A percentile compares a stretch with the other conserved stretches of the same genome.
These are phyloP conservation scores for Saccopteryx leptura DNA, from an alignment of 2,113 vertebrate genomes.

Conservation along the genomic window DNA sequence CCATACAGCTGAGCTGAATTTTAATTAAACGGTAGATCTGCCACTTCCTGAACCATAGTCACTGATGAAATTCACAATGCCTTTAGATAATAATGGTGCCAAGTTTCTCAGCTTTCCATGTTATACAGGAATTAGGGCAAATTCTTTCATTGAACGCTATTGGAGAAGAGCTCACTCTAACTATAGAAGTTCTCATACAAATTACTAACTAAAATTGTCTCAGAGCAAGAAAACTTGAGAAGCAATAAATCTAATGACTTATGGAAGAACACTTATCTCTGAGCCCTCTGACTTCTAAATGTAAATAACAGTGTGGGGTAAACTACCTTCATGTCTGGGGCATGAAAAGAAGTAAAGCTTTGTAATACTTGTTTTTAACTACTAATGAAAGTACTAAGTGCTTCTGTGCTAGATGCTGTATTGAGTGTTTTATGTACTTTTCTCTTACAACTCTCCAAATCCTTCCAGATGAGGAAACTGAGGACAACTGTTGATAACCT, in stretches of 20 bases:
- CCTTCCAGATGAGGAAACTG: slow-evolving; percentile 28
- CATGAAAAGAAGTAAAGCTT: background rate
- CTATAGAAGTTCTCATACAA: background rate
- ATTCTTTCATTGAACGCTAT: background rate
- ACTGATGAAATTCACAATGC: background rate
- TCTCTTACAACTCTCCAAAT: slow-evolving; percentile 29
- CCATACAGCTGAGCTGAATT: background rate
- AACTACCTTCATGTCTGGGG: background rate
- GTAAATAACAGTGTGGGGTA: background rate
- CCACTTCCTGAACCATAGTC: background rate
- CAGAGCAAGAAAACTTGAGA: slow-evolving; percentile 24
- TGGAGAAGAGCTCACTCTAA: background rate
- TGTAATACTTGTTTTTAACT: background rate
- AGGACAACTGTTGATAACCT: background rate
- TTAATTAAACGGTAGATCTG: slow-evolving; percentile 17
- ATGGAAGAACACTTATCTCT: background rate
- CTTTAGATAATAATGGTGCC: background rate
- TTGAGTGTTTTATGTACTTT: background rate
- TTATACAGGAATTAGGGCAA: background rate
- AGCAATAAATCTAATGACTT: slow-evolving; percentile 24
- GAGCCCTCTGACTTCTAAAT: background rate
- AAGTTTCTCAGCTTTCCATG: background rate
- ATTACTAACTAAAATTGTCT: slow-evolving; percentile 44
- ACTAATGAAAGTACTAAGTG: background rate
- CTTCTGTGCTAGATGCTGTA: background rate